These are phyloP conservation scores for Sipha maydis DNA, from an alignment of 2,888 invertebrate genomes.

Conservation along the genomic window DNA sequence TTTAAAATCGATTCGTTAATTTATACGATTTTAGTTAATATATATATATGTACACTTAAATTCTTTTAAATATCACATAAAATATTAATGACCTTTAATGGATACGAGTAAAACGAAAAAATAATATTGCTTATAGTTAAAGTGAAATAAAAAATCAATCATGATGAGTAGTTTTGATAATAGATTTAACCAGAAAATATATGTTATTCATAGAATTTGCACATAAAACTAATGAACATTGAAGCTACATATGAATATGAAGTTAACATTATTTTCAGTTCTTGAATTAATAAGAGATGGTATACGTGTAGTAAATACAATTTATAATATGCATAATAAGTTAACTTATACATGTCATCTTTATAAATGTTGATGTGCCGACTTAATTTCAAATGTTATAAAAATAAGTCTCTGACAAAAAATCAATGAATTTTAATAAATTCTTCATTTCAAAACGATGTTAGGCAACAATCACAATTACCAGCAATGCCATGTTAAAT, in stretches of 20 bases:
- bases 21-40: not conserved
- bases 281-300: not conserved
- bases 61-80: not conserved
- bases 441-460: not conserved
- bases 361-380: not conserved
- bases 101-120: not conserved
- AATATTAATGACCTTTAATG: not conserved
- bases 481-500: not conserved
- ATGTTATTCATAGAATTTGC: not conserved
- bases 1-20: too few species aligned
- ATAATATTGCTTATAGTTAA: not conserved
- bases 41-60: not conserved
- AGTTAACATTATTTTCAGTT: slow-evolving; percentile 15
- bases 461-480: not conserved
- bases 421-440: not conserved
- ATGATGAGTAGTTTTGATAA: not conserved
- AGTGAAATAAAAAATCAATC: not conserved
- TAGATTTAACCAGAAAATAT: not conserved
- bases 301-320: not conserved
- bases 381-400: not conserved
- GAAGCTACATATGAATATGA: not conserved
- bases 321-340: not conserved
- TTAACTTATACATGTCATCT: not conserved
- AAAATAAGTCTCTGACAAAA: not conserved
- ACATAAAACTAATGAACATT: not conserved